Percentiles rank a stretch among this genome's conserved stretches.
Evolutionary conservation across 1,140 invertebrate species (phyloP).

Genomic region (Nasonia longicornis): DNA sequence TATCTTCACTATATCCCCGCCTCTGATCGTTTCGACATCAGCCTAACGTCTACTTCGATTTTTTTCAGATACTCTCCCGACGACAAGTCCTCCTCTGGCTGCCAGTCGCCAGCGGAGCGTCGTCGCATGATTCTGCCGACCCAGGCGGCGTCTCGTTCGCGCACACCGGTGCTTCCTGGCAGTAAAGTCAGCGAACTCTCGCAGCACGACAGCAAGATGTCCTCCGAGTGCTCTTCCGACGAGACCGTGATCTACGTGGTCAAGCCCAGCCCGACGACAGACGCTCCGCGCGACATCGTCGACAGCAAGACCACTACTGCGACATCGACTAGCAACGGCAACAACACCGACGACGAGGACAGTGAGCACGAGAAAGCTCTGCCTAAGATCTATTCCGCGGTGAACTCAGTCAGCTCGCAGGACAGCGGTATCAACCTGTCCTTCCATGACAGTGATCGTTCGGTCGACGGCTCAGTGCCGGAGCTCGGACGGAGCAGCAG

Average conservation of each 20-base stretch:
- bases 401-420: conserved; percentile 78
- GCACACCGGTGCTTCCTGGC: conserved; percentile 50
- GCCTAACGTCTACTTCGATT: background rate
- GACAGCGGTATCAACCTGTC: conserved; percentile 83
- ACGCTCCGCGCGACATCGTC: background rate
- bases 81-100: conserved; percentile 61
- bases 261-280: conserved; percentile 55
- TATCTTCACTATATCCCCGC: background rate
- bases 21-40: background rate
- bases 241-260: conserved; percentile 67
- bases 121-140: conserved; percentile 50
- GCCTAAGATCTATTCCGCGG: conserved; percentile 74
- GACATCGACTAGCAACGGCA: background rate
- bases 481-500: conserved; percentile 64
- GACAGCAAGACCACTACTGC: background rate
- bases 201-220: conserved; percentile 66
- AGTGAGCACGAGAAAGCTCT: conserved; percentile 57
- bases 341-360: conserved; percentile 66
- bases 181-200: conserved; percentile 61
- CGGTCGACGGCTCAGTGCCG: conserved; percentile 57
- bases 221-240: conserved; percentile 67
- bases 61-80: conserved; percentile 62
- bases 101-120: conserved; percentile 62
- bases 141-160: conserved; percentile 47
- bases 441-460: conserved; percentile 77